Conservation (phyloP, 2,797 vertebrate genomes). For the Gila robusta region DNA sequence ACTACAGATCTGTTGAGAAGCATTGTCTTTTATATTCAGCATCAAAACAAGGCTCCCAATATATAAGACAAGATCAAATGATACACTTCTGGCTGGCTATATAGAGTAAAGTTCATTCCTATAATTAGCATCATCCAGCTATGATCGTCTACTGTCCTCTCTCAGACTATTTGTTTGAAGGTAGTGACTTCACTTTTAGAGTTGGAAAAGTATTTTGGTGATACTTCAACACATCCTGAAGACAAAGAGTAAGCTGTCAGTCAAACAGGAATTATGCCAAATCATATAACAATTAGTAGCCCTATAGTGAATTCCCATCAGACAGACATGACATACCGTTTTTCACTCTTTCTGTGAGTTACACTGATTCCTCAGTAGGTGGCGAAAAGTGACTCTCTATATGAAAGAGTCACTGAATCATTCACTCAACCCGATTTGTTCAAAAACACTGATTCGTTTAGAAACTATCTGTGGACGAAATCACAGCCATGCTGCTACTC, state of each 20-base stretch:
- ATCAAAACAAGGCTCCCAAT: not conserved
- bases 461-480: not conserved
- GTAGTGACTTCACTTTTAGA: slow-evolving; percentile 47
- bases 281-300: slow-evolving; percentile 22
- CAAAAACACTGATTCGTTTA: not conserved
- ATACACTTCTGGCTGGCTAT: not conserved
- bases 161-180: not conserved
- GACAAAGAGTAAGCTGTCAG: slow-evolving; percentile 7
- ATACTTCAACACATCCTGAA: not conserved
- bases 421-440: not conserved
- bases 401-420: not conserved
- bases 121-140: slow-evolving; percentile 1
- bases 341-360: not conserved
- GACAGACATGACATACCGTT: not conserved
- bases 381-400: no score
- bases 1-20: not conserved
- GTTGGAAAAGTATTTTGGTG: slow-evolving; percentile 21
- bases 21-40: not conserved
- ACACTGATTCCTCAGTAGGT: not conserved
- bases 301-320: not conserved
- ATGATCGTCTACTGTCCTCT: not conserved
- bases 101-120: slow-evolving; percentile 7
- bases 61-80: not conserved
- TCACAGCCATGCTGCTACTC: not conserved
- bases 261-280: slow-evolving; percentile 7